phyloP scores from a whole-genome alignment of 2,113 vertebrate species.

The Sterrhoptilus dennistouni region DNA sequence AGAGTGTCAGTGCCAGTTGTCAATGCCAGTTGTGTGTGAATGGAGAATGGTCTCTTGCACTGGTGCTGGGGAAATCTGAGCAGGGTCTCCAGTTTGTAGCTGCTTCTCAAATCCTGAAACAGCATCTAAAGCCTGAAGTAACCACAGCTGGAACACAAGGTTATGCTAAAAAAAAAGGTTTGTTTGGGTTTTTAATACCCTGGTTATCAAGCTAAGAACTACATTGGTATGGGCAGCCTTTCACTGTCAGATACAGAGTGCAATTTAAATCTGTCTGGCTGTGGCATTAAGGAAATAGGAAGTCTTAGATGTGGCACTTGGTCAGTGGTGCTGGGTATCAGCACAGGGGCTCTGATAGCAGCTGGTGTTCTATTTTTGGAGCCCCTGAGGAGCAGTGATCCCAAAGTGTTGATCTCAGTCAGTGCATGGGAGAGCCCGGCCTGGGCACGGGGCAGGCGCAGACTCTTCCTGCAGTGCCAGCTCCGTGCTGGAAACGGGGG shows the following conservation, averaged over 20 bases:
- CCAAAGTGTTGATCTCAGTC: neutral
- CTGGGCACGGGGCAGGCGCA: neutral
- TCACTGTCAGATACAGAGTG: rapidly evolving
- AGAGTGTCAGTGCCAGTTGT: neutral
- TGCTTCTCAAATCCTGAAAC: neutral
- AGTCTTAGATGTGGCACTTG: neutral
- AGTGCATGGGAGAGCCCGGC: rapidly evolving
- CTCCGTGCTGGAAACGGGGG: neutral
- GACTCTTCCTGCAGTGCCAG: neutral
- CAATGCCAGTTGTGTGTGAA: rapidly evolving
- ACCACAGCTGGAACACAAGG: neutral
- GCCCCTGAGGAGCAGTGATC: neutral
- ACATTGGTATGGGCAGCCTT: rapidly evolving
- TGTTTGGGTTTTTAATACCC: neutral
- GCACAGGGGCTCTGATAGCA: neutral
- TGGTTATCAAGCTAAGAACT: neutral
- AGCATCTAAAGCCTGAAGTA: neutral
- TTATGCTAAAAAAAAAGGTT: neutral
- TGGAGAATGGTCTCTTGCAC: neutral
- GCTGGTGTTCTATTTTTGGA: neutral
- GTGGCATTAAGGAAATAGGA: neutral
- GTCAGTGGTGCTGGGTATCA: neutral
- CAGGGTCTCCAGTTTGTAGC: neutral
- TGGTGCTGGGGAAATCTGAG: neutral
- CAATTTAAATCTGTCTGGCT: neutral